phyloP scores from a whole-genome alignment of 2,888 invertebrate species.

The Eueremaeus valkanovi region DNA sequence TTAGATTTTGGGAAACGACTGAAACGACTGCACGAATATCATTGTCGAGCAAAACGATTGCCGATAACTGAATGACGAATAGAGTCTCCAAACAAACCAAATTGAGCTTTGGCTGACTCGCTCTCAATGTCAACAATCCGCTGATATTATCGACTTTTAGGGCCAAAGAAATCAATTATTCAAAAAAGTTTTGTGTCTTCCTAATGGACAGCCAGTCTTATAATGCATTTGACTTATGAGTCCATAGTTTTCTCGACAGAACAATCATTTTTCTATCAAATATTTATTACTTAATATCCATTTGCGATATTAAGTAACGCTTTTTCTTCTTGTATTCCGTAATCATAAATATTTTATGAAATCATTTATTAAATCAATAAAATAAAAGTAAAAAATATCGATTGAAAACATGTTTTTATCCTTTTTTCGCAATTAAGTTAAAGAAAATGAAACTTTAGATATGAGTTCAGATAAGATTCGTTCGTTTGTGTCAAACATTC shows the following conservation, averaged over 20 bases:
- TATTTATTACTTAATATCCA: conserved; percentile 7
- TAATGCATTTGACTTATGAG: not conserved
- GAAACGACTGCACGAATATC: not conserved
- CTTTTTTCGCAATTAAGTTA: too few species aligned
- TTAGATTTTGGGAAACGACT: not conserved
- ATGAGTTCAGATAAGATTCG: too few species aligned
- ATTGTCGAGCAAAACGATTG: not conserved
- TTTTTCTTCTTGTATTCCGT: not conserved
- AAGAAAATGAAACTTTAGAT: too few species aligned
- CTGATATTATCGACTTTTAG: not conserved
- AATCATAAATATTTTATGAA: not conserved
- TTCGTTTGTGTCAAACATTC: not conserved
- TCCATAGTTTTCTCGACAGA: not conserved
- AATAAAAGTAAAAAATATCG: not conserved
- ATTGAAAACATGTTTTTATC: not conserved
- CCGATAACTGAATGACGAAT: conserved; percentile 15
- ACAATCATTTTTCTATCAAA: not conserved
- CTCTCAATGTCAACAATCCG: conserved; percentile 1
- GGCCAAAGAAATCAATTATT: conserved; percentile 31
- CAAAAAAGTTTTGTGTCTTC: not conserved
- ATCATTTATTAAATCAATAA: conserved; percentile 7
- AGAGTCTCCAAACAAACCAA: not conserved
- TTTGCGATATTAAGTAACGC: not conserved
- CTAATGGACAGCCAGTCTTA: not conserved
- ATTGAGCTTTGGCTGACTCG: not conserved